Base-by-base conservation (phyloP, 2,888 invertebrate species). In the Acholoe squamosa region DNA sequence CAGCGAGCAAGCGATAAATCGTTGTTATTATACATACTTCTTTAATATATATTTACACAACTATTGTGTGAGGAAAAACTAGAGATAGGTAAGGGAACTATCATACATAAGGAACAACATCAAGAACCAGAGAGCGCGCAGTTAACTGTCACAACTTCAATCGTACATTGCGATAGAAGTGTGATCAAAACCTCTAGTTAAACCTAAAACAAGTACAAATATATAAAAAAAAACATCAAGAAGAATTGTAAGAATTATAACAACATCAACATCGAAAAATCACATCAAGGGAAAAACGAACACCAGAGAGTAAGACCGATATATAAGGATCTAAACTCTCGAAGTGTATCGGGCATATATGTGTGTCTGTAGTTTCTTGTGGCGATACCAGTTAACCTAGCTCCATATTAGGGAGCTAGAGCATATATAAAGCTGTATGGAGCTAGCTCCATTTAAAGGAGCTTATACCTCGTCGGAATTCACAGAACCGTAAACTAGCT, bases 311-410 rank as follows among this genome's bases (percentile, higher is more conserved):
- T 43, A 33, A 80, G 80, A 43, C 33, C 33, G 22, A 16, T 80
- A 80, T 80, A 33, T 28, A 80, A 33, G 43, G 80, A 80, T 80
- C 80, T 80, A 80, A 86, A 86, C 86, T 86, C 86, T 86, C 86
- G 86, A 86, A 56, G 86, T 86, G 86, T 86, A 86, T 86, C 86
- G 86, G 86, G 86, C 86, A 86, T 86, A 86, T 86, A 86, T 86
- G 52, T 86, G 86, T 86, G 86, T 86, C 86, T 86, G 86, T 86
- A 86, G 86, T 86, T 86, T 86, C 86, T 86, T 86, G 86, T 86
- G 86, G 86, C 86, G 52, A 31, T 86, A 80, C 80, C 80, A 80
- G n/a, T 33, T 61, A 61, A n/a, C 61, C 61, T 61, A 61, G 22
- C 61, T 61, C 61, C 61, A 14, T 61, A 61, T 61, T 1, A n/a